A percentile compares a stretch with the other conserved stretches of the same genome.
Evolutionary conservation across 2,797 vertebrate genomes (phyloP).

Genomic region (Pseudochaenichthys georgianus): DNA sequence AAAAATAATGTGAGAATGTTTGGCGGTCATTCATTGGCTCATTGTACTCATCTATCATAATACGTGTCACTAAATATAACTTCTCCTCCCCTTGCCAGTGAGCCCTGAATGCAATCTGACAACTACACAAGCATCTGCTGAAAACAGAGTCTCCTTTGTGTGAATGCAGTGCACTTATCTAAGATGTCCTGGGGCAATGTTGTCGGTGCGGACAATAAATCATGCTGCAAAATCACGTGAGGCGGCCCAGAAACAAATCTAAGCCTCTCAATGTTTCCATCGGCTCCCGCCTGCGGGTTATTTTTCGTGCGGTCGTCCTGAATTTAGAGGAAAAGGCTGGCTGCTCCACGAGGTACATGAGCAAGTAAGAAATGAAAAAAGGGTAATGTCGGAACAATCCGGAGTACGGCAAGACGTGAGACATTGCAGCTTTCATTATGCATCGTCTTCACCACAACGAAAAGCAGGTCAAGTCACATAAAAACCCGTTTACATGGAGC

Average conservation of each 20-base stretch:
- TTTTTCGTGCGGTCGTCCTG: slow-evolving; percentile 31
- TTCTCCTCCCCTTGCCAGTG: slow-evolving; percentile 12
- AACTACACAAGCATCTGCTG: slow-evolving; percentile 58
- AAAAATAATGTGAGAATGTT: slow-evolving; percentile 27
- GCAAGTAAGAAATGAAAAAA: slow-evolving; percentile 30
- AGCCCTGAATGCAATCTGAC: slow-evolving; percentile 54
- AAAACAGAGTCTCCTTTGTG: slow-evolving; percentile 53
- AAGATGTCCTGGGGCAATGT: slow-evolving; percentile 71
- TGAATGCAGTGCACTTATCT: slow-evolving; percentile 74
- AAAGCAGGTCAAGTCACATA: neutral
- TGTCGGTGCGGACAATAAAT: slow-evolving; percentile 77
- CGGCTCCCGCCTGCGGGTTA: slow-evolving; percentile 60
- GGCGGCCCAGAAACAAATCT: slow-evolving; percentile 64
- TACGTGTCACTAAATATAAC: slow-evolving; percentile 55
- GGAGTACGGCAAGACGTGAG: slow-evolving; percentile 15
- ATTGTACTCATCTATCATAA: slow-evolving; percentile 57
- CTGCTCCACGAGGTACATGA: slow-evolving; percentile 34
- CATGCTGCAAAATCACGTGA: slow-evolving; percentile 71
- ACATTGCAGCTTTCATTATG: neutral
- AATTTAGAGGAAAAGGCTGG: slow-evolving; percentile 49
- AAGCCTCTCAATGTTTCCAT: slow-evolving; percentile 72
- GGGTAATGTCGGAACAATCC: slow-evolving; percentile 19
- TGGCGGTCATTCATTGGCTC: slow-evolving; percentile 28
- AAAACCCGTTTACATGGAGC: neutral
- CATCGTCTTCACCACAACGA: neutral